Conservation (phyloP, 1,140 invertebrate genomes). For the Oryctes rhinoceros region DNA sequence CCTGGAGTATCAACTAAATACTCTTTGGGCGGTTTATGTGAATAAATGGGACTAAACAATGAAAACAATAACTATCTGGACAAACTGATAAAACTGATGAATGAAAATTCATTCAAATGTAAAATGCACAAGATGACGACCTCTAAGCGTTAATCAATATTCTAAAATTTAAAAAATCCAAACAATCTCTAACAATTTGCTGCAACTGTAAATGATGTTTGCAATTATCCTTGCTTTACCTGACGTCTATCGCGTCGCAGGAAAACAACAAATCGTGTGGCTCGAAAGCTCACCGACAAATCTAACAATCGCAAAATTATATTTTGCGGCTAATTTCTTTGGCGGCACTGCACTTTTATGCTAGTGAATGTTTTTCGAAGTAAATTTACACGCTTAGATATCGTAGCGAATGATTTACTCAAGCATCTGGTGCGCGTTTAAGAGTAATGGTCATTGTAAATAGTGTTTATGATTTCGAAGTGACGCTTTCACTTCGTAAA, state of each 20-base stretch:
- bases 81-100: too few species aligned
- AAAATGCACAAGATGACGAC: too few species aligned
- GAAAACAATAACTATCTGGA: too few species aligned
- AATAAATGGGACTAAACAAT: too few species aligned
- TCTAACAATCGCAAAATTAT: constrained; percentile 1
- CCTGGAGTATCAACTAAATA: too few species aligned
- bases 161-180: too few species aligned
- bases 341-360: neutral
- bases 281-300: neutral
- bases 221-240: neutral
- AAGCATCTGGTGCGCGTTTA: neutral
- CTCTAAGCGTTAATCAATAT: too few species aligned
- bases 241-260: neutral
- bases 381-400: neutral
- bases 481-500: too few species aligned
- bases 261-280: neutral
- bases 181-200: too few species aligned
- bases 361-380: neutral
- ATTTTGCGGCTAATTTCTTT: neutral
- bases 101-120: too few species aligned
- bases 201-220: neutral
- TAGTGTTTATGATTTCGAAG: too few species aligned
- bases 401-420: neutral
- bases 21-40: too few species aligned
- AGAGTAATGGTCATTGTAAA: neutral